These are phyloP conservation scores for Trichopoda pennipes DNA, from an alignment of 2,888 invertebrate species.

Conservation along the genomic window DNA sequence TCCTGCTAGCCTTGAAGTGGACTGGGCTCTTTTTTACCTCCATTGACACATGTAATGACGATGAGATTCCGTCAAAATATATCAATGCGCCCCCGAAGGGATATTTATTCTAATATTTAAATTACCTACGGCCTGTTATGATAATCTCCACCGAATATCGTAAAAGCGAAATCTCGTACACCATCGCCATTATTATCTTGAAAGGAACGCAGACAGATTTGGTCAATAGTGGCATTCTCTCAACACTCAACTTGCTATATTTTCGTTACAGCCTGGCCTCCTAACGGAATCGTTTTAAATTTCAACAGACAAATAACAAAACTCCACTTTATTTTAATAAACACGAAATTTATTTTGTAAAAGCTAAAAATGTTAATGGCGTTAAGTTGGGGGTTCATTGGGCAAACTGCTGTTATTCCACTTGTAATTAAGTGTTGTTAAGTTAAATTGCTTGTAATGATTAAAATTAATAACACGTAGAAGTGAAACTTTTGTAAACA, in stretches of 20 bases:
- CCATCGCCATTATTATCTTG: constrained; percentile 92
- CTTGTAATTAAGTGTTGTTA: constrained; percentile 17
- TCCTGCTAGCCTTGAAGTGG: too few relatives aligned
- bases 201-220: constrained; percentile 92
- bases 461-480: not conserved
- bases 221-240: constrained; percentile 90
- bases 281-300: constrained; percentile 1
- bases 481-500: not conserved
- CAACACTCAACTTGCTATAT: constrained; percentile 85
- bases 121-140: constrained; percentile 90
- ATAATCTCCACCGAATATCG: constrained; percentile 86
- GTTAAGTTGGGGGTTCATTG: not conserved
- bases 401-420: not conserved
- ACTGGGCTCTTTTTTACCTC: too few relatives aligned
- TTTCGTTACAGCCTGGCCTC: constrained; percentile 19
- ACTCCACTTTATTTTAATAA: constrained; percentile 31
- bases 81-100: too few relatives aligned
- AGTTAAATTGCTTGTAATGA: constrained; percentile 2
- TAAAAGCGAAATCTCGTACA: constrained; percentile 88
- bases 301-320: constrained; percentile 19
- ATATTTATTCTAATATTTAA: constrained; percentile 92
- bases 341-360: constrained; percentile 16
- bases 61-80: constrained; percentile 91
- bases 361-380: not conserved
- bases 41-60: too few relatives aligned